Evolutionary conservation across 2,888 invertebrate genomes (phyloP).

Genomic region (Sminthurinus aureus): DNA sequence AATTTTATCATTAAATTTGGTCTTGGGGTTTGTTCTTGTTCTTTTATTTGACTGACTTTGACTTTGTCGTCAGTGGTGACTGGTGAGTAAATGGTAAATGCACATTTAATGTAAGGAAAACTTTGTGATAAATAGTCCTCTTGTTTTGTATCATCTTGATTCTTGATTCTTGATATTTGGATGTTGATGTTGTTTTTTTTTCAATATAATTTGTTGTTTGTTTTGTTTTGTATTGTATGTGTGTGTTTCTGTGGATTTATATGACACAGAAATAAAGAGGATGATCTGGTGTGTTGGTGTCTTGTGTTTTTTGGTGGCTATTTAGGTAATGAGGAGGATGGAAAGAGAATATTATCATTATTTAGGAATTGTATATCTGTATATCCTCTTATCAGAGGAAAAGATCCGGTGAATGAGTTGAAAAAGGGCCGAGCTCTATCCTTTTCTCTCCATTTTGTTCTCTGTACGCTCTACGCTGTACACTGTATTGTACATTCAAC

Average conservation of each 20-base stretch:
- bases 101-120: too few species aligned
- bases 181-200: too few species aligned
- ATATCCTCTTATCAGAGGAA: constrained; percentile 20
- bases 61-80: too few species aligned
- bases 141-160: too few species aligned
- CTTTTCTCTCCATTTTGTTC: not conserved
- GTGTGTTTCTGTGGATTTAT: not conserved
- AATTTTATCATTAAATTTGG: too few species aligned
- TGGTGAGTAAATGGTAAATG: too few species aligned
- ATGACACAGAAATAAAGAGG: not conserved
- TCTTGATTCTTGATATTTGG: too few species aligned
- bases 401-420: constrained; percentile 40
- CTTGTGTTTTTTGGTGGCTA: constrained; percentile 26
- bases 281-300: not conserved
- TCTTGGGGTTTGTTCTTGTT: too few species aligned
- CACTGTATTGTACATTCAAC: not conserved
- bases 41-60: too few species aligned
- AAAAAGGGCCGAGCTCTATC: constrained; percentile 37
- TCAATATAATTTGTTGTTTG: not conserved
- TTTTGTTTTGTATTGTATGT: not conserved
- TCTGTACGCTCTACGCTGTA: not conserved
- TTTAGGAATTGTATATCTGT: constrained; percentile 30
- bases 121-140: too few species aligned
- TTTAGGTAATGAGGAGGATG: constrained; percentile 42
- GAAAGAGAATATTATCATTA: constrained; percentile 34